These are phyloP conservation scores for Peromyscus attwateri DNA, from an alignment of 2,797 vertebrate genomes.

Conservation along the genomic window DNA sequence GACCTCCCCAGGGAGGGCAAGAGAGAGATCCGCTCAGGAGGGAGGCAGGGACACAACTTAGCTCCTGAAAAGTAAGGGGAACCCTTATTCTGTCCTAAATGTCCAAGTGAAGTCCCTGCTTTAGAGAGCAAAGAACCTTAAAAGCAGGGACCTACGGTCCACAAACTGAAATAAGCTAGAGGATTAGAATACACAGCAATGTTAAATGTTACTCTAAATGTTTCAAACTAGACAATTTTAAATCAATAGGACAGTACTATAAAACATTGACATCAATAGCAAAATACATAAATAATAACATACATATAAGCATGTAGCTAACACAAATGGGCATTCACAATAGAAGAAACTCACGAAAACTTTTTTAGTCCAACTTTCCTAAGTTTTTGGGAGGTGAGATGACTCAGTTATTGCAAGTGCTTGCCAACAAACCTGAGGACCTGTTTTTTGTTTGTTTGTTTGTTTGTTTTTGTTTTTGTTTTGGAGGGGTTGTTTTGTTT, in stretches of 20 bases:
- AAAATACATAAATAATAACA: not conserved
- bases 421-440: not conserved
- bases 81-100: not conserved
- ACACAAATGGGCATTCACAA: not conserved
- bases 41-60: not conserved
- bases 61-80: not conserved
- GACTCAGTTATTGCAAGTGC: not conserved
- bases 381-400: not conserved
- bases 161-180: not conserved
- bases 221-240: constrained; percentile 34
- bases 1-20: not conserved
- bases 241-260: not conserved
- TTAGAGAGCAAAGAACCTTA: constrained; percentile 30
- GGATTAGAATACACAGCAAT: not conserved
- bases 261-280: not conserved
- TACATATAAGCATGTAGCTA: not conserved
- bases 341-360: not conserved
- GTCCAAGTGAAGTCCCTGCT: not conserved
- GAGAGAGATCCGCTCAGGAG: not conserved
- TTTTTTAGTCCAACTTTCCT: constrained; percentile 18
- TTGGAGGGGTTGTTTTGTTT: too few species aligned
- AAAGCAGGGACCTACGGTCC: not conserved
- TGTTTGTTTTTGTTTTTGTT: too few species aligned
- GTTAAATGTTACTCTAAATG: not conserved
- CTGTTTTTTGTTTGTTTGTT: too few species aligned